A percentile compares a stretch with the other conserved stretches of the same genome.
phyloP scores from a whole-genome alignment of 1,140 invertebrate genomes.

The Pseudomyrmex concolor region DNA sequence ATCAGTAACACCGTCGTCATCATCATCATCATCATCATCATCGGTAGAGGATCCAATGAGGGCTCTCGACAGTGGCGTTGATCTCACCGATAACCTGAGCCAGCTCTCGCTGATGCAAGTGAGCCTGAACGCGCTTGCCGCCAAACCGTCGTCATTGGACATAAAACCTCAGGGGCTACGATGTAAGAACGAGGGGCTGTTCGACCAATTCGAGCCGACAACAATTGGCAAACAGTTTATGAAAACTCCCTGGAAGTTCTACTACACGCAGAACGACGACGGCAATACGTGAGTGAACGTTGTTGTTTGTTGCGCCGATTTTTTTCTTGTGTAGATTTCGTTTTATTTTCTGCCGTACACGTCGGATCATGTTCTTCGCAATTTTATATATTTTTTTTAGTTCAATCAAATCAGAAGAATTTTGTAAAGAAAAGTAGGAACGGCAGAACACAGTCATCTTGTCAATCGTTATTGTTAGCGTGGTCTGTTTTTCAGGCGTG shows the following conservation, averaged over 20 bases:
- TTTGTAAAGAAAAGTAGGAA: too few relatives aligned
- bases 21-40: neutral
- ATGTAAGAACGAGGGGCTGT: too few relatives aligned
- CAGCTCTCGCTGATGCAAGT: conserved; percentile 83
- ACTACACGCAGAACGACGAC: conserved; percentile 88
- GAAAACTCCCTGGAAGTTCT: conserved; percentile 85
- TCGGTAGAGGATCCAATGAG: conserved; percentile 29
- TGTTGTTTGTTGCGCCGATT: neutral
- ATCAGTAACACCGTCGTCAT: neutral
- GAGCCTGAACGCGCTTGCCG: conserved; percentile 65
- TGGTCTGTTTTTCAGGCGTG: too few relatives aligned
- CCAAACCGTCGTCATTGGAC: neutral
- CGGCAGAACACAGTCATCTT: too few relatives aligned
- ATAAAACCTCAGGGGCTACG: too few relatives aligned
- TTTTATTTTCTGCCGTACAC: neutral
- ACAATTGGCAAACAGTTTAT: too few relatives aligned
- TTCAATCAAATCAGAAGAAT: too few relatives aligned
- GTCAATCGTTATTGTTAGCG: too few relatives aligned
- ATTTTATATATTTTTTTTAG: too few relatives aligned
- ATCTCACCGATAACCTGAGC: conserved; percentile 85
- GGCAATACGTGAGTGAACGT: conserved; percentile 89
- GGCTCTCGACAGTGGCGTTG: conserved; percentile 82
- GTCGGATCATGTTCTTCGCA: too few relatives aligned
- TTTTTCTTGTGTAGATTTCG: neutral
- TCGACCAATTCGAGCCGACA: conserved; percentile 18